These are phyloP conservation scores for Colletes collaris DNA, from an alignment of 2,888 invertebrate species.

Conservation along the genomic window DNA sequence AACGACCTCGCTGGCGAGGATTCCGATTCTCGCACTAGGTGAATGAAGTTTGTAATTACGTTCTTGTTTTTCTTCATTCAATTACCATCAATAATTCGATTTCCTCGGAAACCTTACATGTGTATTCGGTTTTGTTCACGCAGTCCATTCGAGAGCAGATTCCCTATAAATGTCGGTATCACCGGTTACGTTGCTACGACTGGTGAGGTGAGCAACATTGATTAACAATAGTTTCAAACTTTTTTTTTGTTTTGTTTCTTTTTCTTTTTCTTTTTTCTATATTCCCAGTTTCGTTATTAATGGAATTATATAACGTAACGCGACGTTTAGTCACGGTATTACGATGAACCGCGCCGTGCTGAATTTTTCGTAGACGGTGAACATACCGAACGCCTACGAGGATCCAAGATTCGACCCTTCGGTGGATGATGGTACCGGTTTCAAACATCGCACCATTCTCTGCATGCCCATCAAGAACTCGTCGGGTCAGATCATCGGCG, in stretches of 20 bases:
- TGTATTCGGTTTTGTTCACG: constrained; percentile 72
- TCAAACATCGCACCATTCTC: constrained; percentile 94
- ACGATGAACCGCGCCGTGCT: background rate
- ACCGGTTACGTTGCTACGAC: constrained; percentile 97
- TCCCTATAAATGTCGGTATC: constrained; percentile 97
- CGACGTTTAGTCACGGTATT: background rate
- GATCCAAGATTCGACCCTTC: constrained; percentile 94
- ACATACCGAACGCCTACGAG: constrained; percentile 94
- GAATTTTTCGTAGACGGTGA: constrained; percentile 89
- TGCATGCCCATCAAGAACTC: constrained; percentile 99
- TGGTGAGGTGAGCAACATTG: constrained; percentile 89
- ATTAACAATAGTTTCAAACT: constrained; percentile 46
- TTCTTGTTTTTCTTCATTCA: constrained; percentile 41
- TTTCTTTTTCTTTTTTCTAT: background rate
- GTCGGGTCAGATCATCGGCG: constrained; percentile 95
- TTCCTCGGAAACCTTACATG: constrained; percentile 41
- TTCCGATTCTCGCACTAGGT: constrained; percentile 90
- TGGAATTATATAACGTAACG: background rate
- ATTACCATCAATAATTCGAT: constrained; percentile 41
- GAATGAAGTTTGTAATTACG: constrained; percentile 74
- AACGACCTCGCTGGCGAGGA: constrained; percentile 93
- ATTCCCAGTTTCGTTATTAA: background rate
- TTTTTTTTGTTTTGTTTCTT: background rate
- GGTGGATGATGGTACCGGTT: constrained; percentile 92
- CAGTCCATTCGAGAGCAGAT: constrained; percentile 95